These are phyloP conservation scores for Acleris emargana DNA, from an alignment of 2,888 invertebrate species.

Conservation along the genomic window DNA sequence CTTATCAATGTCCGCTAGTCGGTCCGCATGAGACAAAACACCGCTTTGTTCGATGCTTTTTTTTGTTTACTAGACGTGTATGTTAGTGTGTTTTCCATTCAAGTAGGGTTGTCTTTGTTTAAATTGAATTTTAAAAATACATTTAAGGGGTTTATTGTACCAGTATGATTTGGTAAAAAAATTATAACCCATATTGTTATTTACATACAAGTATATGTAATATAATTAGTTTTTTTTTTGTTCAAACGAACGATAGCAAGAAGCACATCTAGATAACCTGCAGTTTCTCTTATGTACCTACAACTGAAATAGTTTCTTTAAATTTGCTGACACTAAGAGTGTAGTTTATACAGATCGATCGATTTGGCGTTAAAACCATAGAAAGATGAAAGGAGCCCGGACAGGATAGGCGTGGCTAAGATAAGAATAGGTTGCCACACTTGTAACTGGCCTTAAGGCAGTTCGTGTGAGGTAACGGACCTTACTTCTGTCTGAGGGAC, in stretches of 20 bases:
- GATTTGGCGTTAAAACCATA: neutral
- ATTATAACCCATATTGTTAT: no score
- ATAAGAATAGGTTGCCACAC: slow-evolving; percentile 31
- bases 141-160: no score
- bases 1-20: slow-evolving; percentile 50
- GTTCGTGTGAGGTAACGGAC: slow-evolving; percentile 28
- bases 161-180: no score
- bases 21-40: slow-evolving; percentile 31
- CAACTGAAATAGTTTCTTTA: no score
- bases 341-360: neutral
- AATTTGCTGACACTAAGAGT: no score
- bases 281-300: no score
- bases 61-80: slow-evolving; percentile 19
- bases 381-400: slow-evolving; percentile 5
- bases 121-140: neutral
- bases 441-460: slow-evolving; percentile 23
- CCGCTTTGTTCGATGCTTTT: slow-evolving; percentile 22
- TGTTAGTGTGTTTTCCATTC: slow-evolving; percentile 1
- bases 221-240: no score
- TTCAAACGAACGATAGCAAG: no score
- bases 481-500: slow-evolving; percentile 21
- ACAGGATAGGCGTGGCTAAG: slow-evolving; percentile 9
- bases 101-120: slow-evolving; percentile 3
- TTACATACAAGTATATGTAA: no score
- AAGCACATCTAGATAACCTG: no score